Conservation (phyloP, 2,113 vertebrate genomes). For the Callionymus lyra region DNA sequence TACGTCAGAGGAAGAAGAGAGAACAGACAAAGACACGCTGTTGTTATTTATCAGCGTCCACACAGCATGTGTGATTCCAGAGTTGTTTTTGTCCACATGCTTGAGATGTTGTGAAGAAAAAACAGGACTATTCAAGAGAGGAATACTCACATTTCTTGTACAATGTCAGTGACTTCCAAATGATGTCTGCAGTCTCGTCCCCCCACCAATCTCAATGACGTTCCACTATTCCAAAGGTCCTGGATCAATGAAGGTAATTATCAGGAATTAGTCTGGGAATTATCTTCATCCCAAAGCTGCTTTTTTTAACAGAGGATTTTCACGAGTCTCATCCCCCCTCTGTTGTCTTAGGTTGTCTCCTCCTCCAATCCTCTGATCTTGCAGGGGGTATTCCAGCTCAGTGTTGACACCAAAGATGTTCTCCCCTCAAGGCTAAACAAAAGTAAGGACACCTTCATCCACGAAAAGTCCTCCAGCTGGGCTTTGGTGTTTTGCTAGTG, state of each 20-base stretch:
- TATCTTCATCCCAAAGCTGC: conserved; percentile 49
- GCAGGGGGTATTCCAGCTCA: conserved; percentile 51
- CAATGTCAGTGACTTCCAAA: conserved; percentile 25
- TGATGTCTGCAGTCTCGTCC: conserved; percentile 15
- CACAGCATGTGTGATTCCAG: conserved; percentile 21
- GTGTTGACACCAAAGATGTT: conserved; percentile 24
- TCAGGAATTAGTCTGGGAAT: conserved; percentile 56
- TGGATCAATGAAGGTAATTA: conserved; percentile 43
- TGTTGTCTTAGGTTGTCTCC: conserved; percentile 45
- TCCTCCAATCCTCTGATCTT: conserved; percentile 52
- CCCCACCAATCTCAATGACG: conserved; percentile 26
- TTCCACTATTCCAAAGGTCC: conserved; percentile 25
- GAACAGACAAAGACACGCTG: conserved; percentile 51
- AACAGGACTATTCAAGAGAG: no score
- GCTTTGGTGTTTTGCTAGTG: conserved; percentile 35
- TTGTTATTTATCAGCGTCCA: conserved; percentile 32
- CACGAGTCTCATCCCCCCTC: conserved; percentile 52
- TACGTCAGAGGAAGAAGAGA: conserved; percentile 41
- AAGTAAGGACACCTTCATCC: conserved; percentile 43
- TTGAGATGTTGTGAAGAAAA: conserved; percentile 28
- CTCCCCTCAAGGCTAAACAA: conserved; percentile 51
- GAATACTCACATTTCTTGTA: conserved; percentile 51
- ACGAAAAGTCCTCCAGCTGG: conserved; percentile 42
- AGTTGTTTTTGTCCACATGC: conserved; percentile 23
- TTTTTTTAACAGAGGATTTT: conserved; percentile 56